A percentile compares a stretch with the other conserved stretches of the same genome.
These are phyloP conservation scores for Idaea aversata DNA, from an alignment of 2,888 invertebrate species.

Conservation along the genomic window DNA sequence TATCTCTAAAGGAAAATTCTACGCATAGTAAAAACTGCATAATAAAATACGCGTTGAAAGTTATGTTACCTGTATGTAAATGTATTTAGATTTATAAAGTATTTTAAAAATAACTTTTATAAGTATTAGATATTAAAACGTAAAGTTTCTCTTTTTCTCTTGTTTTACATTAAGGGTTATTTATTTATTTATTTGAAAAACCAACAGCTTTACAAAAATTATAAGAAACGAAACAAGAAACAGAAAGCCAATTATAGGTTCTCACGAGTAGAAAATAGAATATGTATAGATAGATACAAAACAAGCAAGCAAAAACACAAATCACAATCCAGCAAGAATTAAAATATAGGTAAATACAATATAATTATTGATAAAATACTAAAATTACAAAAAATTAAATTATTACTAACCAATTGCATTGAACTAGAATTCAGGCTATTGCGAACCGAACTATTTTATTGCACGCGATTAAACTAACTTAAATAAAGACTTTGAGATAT, in stretches of 20 bases:
- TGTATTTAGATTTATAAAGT: conserved; percentile 1
- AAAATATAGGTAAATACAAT: too few relatives aligned
- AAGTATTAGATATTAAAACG: background rate
- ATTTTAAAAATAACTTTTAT: background rate
- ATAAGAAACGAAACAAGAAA: too few relatives aligned
- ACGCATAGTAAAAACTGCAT: background rate
- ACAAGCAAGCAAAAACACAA: too few relatives aligned
- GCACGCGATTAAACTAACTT: background rate
- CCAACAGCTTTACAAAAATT: too few relatives aligned
- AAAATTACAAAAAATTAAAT: too few relatives aligned
- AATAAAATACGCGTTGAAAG: background rate
- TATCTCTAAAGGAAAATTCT: background rate
- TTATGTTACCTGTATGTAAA: background rate
- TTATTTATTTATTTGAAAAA: too few relatives aligned
- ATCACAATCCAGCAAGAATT: too few relatives aligned
- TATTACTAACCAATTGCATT: background rate
- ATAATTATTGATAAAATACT: too few relatives aligned
- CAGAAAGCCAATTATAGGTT: too few relatives aligned
- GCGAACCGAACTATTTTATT: background rate
- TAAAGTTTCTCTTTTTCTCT: background rate
- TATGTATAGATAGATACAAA: too few relatives aligned
- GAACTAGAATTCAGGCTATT: background rate
- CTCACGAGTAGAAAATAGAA: too few relatives aligned
- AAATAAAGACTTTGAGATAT: background rate
- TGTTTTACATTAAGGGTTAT: background rate